Evolutionary conservation across 2,888 invertebrate species (phyloP).

Genomic region (Ornithoptera alexandrae): DNA sequence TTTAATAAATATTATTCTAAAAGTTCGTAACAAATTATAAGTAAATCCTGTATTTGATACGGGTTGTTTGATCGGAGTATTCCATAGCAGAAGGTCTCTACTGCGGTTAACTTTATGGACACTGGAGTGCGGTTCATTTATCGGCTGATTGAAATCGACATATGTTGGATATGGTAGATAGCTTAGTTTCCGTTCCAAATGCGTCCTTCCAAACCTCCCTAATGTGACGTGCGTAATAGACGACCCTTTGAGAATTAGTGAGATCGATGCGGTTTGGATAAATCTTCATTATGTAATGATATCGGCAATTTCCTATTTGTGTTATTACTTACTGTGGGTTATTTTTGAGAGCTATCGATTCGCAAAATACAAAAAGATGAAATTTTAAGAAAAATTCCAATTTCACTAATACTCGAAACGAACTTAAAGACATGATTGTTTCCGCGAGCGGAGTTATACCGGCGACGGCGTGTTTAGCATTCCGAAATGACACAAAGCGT

Average conservation of each 20-base stretch:
- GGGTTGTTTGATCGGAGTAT: slow-evolving; percentile 32
- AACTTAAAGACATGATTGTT: slow-evolving; percentile 3
- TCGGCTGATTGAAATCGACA: slow-evolving; percentile 63
- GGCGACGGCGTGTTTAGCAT: slow-evolving; percentile 54
- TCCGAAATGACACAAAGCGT: slow-evolving; percentile 52
- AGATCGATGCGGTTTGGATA: slow-evolving; percentile 51
- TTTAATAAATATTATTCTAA: too few species aligned
- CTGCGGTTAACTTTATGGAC: slow-evolving; percentile 36
- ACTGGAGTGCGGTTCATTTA: slow-evolving; percentile 43
- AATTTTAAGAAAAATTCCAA: too few species aligned
- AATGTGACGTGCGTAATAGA: slow-evolving; percentile 63
- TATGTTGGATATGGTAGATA: slow-evolving; percentile 53
- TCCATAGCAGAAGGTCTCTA: slow-evolving; percentile 31
- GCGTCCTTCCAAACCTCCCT: slow-evolving; percentile 39
- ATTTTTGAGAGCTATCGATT: too few species aligned
- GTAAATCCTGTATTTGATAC: slow-evolving; percentile 30
- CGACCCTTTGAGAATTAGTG: slow-evolving; percentile 51
- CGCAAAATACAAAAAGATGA: background rate
- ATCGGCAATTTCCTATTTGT: slow-evolving; percentile 1
- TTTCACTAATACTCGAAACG: background rate
- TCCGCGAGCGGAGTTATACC: slow-evolving; percentile 31
- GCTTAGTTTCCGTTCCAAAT: slow-evolving; percentile 59
- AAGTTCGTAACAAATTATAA: slow-evolving; percentile 29
- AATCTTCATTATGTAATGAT: slow-evolving; percentile 43
- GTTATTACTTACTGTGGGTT: background rate